Evolutionary conservation across 2,888 invertebrate genomes (phyloP).

Genomic region (Beris morrisii): DNA sequence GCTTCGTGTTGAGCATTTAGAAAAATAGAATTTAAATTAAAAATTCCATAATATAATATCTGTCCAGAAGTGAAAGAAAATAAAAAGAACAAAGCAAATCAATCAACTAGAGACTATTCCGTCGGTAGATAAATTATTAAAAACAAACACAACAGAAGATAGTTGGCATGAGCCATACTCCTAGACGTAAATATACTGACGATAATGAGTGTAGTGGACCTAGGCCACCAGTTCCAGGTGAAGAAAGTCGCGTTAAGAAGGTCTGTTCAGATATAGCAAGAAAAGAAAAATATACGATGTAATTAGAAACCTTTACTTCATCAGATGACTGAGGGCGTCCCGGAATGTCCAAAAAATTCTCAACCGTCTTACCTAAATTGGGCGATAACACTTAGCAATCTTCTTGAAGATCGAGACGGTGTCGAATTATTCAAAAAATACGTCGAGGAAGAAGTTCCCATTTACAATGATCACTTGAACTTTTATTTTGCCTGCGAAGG

Average conservation of each 20-base stretch:
- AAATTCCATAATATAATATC: background rate
- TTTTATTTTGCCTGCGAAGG: conserved; percentile 96
- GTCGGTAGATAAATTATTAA: conserved; percentile 5
- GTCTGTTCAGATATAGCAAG: conserved; percentile 40
- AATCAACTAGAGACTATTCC: no score
- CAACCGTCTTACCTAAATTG: conserved; percentile 79
- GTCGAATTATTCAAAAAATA: conserved; percentile 83
- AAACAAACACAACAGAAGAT: conserved; percentile 1
- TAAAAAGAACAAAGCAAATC: background rate
- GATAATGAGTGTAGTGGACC: conserved; percentile 62
- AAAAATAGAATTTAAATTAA: background rate
- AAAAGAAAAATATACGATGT: no score
- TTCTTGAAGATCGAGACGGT: conserved; percentile 89
- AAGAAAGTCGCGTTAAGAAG: conserved; percentile 58
- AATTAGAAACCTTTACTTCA: background rate
- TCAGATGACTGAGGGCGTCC: conserved; percentile 56
- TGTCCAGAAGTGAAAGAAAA: background rate
- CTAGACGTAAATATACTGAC: conserved; percentile 46
- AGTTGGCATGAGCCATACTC: conserved; percentile 56
- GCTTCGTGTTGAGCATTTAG: background rate
- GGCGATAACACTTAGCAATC: conserved; percentile 81
- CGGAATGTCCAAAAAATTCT: conserved; percentile 56
- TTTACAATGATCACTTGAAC: conserved; percentile 78
- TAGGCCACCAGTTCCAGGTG: conserved; percentile 83
- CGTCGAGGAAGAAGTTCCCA: conserved; percentile 75